Evolutionary conservation across 2,113 vertebrate genomes (phyloP).

Genomic region (Dipodomys ordii): DNA sequence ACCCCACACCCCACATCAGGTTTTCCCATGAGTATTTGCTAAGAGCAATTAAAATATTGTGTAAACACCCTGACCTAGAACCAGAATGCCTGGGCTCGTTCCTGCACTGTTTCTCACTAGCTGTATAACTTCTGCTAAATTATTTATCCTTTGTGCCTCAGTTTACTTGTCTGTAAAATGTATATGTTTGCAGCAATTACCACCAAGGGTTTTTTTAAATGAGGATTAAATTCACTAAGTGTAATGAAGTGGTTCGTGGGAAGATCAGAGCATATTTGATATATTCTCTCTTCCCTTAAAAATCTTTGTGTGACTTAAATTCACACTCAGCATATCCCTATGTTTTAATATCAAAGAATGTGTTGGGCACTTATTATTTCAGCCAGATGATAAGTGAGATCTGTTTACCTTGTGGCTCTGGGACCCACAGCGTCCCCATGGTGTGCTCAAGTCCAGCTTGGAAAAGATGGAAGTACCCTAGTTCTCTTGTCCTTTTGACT

Average conservation of each 20-base stretch:
- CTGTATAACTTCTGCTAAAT: not conserved
- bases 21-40: not conserved
- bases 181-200: not conserved
- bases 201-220: not conserved
- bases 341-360: not conserved
- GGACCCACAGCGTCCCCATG: rapidly evolving
- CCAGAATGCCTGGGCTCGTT: not conserved
- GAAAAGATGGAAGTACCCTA: not conserved
- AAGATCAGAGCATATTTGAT: not conserved
- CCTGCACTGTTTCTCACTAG: not conserved
- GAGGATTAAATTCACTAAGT: not conserved
- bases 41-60: not conserved
- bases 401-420: not conserved
- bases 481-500: not conserved
- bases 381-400: not conserved
- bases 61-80: too few species aligned
- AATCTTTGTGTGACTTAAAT: not conserved
- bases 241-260: not conserved
- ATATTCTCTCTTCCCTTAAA: slow-evolving; percentile 25
- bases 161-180: not conserved
- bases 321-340: not conserved
- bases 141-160: not conserved
- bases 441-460: not conserved
- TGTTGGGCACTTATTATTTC: not conserved
- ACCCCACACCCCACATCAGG: not conserved